Percentiles rank a stretch among this genome's conserved stretches.
Evolutionary conservation across 2,113 vertebrate species (phyloP).

Genomic region (Leptodactylus fuscus): DNA sequence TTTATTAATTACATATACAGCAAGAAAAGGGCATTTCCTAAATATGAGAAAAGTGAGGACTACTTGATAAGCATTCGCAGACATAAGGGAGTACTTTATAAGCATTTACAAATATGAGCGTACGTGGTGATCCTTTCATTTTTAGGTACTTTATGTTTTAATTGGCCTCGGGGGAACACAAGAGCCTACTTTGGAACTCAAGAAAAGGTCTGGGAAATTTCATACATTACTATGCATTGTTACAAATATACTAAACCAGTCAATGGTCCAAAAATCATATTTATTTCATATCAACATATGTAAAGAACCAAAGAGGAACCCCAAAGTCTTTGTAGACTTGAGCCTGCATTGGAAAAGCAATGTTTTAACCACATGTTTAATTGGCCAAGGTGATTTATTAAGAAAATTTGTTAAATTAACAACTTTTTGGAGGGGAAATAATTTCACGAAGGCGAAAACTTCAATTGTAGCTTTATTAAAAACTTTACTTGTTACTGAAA

Average conservation of each 20-base stretch:
- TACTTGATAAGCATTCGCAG: constrained; percentile 8
- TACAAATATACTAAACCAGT: constrained; percentile 24
- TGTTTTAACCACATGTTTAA: constrained; percentile 30
- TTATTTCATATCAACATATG: constrained; percentile 36
- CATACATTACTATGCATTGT: constrained; percentile 3
- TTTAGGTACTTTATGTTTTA: constrained; percentile 33
- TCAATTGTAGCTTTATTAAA: constrained; percentile 38
- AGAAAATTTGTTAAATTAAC: constrained; percentile 45
- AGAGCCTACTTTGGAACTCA: constrained; percentile 1
- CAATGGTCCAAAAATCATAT: constrained; percentile 14
- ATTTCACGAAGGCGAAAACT: constrained; percentile 21
- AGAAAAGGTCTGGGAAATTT: constrained; percentile 44
- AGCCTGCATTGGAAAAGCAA: background rate
- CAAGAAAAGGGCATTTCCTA: constrained; percentile 24
- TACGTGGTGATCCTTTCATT: constrained; percentile 17
- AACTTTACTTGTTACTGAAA: background rate
- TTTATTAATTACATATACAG: too few relatives aligned
- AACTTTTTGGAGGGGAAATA: constrained; percentile 7
- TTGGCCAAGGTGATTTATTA: constrained; percentile 34
- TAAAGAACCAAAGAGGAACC: background rate
- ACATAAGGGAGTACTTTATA: constrained; percentile 23
- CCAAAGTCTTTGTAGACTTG: constrained; percentile 14
- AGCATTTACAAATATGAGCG: constrained; percentile 12
- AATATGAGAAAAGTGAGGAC: background rate
- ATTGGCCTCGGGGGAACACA: background rate